Evolutionary conservation across 2,797 vertebrate genomes (phyloP).

Genomic region (Gymnocypris eckloni): DNA sequence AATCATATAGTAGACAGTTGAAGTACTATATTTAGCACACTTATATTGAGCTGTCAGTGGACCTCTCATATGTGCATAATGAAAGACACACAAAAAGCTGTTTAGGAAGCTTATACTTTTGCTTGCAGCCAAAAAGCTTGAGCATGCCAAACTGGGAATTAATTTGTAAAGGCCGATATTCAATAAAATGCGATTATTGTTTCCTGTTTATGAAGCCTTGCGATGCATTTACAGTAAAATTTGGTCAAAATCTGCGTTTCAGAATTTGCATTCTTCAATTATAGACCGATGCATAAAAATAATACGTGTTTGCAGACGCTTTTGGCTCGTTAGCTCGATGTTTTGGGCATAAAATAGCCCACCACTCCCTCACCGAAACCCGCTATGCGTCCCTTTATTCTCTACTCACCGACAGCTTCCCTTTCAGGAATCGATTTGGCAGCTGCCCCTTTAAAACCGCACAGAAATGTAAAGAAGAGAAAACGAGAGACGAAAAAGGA

Average conservation of each 20-base stretch:
- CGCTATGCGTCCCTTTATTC: slow-evolving; percentile 66
- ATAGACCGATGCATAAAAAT: neutral
- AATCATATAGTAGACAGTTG: neutral
- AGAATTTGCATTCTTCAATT: neutral
- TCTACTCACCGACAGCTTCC: slow-evolving; percentile 77
- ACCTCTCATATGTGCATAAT: neutral
- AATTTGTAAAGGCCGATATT: neutral
- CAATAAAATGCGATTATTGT: neutral
- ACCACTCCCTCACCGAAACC: slow-evolving; percentile 57
- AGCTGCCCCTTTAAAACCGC: slow-evolving; percentile 65
- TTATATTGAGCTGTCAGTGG: neutral
- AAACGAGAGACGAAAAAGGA: slow-evolving; percentile 67
- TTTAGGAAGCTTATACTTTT: neutral
- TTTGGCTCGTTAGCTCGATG: slow-evolving; percentile 7
- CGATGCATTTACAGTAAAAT: neutral
- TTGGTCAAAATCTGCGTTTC: neutral
- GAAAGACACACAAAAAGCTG: neutral
- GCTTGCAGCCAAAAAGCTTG: neutral
- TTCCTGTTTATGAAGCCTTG: neutral
- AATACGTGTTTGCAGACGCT: neutral
- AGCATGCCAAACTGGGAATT: neutral
- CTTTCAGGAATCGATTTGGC: slow-evolving; percentile 76
- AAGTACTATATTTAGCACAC: slow-evolving; percentile 15
- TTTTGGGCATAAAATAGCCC: slow-evolving; percentile 17
- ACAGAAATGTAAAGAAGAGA: slow-evolving; percentile 70